These are phyloP conservation scores for Lepus americanus DNA, from an alignment of 2,113 vertebrate species.

Conservation along the genomic window DNA sequence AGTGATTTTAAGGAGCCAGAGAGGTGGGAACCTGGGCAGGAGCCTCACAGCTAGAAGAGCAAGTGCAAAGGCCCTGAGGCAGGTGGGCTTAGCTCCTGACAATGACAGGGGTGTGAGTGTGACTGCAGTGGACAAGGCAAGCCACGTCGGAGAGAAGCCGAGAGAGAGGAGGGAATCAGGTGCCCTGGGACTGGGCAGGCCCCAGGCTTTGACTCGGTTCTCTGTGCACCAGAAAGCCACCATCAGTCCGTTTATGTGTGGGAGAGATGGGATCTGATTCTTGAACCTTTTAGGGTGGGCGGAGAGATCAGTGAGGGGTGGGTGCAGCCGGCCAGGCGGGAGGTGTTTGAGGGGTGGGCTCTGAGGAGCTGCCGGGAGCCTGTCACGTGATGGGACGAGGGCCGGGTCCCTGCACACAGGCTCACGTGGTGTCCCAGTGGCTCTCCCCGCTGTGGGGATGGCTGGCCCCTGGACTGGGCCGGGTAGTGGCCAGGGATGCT, in stretches of 20 bases:
- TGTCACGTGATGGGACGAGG: too few species aligned
- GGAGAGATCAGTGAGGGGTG: neutral
- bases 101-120: neutral
- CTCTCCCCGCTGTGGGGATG: too few species aligned
- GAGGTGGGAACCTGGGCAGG: neutral
- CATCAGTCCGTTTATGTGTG: neutral
- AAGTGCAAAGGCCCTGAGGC: conserved; percentile 17
- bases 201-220: neutral
- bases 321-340: neutral
- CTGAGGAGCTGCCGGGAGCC: too few species aligned
- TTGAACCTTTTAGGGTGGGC: neutral
- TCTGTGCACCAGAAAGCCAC: neutral
- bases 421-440: too few species aligned
- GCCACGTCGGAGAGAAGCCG: too few species aligned
- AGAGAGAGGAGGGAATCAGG: neutral
- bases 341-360: accelerated
- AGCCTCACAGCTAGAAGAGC: neutral
- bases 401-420: too few species aligned
- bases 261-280: neutral
- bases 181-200: neutral
- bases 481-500: neutral
- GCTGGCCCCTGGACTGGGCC: too few species aligned
- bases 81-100: neutral
- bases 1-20: neutral
- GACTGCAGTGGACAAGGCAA: neutral